Percentiles rank a stretch among this genome's conserved stretches.
Conservation (phyloP, 2,888 invertebrate genomes). For the Caenorhabditis japonica region DNA sequence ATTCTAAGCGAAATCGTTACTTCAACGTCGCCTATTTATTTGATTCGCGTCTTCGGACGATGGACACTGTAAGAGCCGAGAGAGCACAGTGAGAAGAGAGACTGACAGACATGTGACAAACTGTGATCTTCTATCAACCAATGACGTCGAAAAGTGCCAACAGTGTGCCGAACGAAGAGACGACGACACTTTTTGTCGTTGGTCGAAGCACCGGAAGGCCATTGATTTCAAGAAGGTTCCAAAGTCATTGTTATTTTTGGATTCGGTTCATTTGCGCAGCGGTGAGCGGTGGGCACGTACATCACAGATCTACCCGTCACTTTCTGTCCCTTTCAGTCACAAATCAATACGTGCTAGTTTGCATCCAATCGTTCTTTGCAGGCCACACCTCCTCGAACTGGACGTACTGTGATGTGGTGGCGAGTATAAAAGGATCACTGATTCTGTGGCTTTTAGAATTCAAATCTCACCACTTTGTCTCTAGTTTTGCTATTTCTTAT, state of each 20-base stretch:
- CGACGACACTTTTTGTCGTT: conserved; percentile 26
- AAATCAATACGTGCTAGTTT: conserved; percentile 35
- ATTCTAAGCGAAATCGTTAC: conserved; percentile 42
- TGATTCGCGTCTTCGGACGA: conserved; percentile 27
- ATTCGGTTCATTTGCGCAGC: background rate
- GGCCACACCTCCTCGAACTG: conserved; percentile 27
- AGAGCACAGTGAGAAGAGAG: conserved; percentile 30
- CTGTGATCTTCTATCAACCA: conserved; percentile 50
- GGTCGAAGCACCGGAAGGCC: conserved; percentile 47
- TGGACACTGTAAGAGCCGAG: conserved; percentile 18
- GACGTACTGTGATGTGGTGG: conserved; percentile 28
- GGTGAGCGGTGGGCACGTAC: conserved; percentile 4
- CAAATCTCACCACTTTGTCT: no score
- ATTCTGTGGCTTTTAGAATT: no score
- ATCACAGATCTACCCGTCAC: conserved; percentile 24
- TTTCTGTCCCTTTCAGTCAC: background rate
- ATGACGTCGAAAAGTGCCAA: conserved; percentile 41
- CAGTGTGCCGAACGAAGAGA: conserved; percentile 12
- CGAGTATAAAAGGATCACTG: conserved; percentile 30
- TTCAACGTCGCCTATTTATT: conserved; percentile 40
- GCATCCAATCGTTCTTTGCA: conserved; percentile 28
- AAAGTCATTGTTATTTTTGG: conserved; percentile 24
- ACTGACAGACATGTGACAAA: conserved; percentile 21
- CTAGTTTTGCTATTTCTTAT: no score
- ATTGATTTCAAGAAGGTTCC: no score